Percentiles rank a stretch among this genome's conserved stretches.
phyloP scores from a whole-genome alignment of 2,113 vertebrate species.

The Eptesicus fuscus region DNA sequence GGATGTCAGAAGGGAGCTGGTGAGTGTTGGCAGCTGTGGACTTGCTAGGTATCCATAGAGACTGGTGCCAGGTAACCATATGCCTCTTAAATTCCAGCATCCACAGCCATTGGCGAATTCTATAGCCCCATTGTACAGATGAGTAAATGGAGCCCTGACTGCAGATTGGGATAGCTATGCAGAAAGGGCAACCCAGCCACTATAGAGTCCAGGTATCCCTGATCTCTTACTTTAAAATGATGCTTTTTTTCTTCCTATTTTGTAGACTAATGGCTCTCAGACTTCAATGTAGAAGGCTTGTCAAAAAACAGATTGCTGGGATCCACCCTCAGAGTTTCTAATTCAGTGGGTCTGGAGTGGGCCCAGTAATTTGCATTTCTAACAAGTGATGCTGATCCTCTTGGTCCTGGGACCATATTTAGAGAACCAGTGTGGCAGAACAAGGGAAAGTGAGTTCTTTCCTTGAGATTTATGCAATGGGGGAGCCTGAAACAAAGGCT shows the following conservation, averaged over 20 bases:
- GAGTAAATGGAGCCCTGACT: not conserved
- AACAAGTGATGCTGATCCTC: not conserved
- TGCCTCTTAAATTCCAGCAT: not conserved
- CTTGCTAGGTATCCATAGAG: slow-evolving; percentile 66
- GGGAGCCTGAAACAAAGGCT: not conserved
- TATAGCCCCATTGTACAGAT: slow-evolving; percentile 41
- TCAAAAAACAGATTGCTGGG: not conserved
- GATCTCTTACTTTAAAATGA: not conserved
- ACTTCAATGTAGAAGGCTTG: not conserved
- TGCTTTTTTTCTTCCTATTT: not conserved
- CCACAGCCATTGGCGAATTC: not conserved
- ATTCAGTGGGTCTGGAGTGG: not conserved
- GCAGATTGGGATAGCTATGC: not conserved
- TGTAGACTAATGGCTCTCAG: not conserved
- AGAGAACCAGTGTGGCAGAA: not conserved
- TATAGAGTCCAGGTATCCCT: not conserved
- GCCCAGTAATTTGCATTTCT: not conserved
- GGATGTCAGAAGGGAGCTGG: not conserved
- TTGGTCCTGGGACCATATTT: not conserved
- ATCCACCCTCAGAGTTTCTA: not conserved
- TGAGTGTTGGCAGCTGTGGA: slow-evolving; percentile 20
- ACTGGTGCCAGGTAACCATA: slow-evolving; percentile 55
- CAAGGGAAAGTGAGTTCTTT: not conserved
- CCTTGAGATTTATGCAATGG: not conserved
- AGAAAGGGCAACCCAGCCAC: not conserved